Base-by-base conservation (phyloP, 2,888 invertebrate species). In the Pristionchus arcanus region DNA sequence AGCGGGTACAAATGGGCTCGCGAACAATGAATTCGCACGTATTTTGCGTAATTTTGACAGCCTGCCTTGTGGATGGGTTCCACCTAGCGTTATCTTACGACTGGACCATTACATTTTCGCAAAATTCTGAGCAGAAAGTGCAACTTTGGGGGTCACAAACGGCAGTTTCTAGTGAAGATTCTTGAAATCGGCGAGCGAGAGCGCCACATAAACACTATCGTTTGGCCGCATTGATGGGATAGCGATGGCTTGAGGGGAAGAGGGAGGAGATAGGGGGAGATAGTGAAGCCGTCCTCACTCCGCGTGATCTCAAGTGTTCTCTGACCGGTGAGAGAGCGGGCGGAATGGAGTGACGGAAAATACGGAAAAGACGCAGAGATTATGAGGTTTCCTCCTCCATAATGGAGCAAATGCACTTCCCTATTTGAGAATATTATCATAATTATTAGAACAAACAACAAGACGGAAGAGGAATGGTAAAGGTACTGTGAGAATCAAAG, bases 361-460 rank as follows among this genome's bases (percentile, higher is more conserved):
- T n/a, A n/a, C n/a, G 15, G 53, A 25, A 19, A n/a, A 63, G 63
- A 63, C 3, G 25, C n/a, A 63, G 63, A 71, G 31, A 31, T 31
- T 28, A 31, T 71, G 68, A 63, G 63, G 68, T 19, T 71, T 71
- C 68, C 68, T 71, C 68, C 68, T 21, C 68, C 68, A 31, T 28
- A 31, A 4, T 31, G 63, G 25, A 11, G 63, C 25, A n/a, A 34
- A 63, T 63, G 15, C 19, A 71, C 68, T 71, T 71, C 68, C 68
- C 68, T 34, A 71, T 31, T 71, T 31, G 34, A n/a, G 25, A n/a
- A 63, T 63, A 63, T 25, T 63, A 63, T n/a, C 63, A 63, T n/a
- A 63, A 63, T 63, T 63, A 63, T 25, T 25, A 9, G 63, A 4
- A 3, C 21, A 21, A 71, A 31, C 16, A 71, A 34, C 28, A 34